A percentile compares a stretch with the other conserved stretches of the same genome.
These are phyloP conservation scores for Athrips mouffetella DNA, from an alignment of 2,888 invertebrate species.

Conservation along the genomic window DNA sequence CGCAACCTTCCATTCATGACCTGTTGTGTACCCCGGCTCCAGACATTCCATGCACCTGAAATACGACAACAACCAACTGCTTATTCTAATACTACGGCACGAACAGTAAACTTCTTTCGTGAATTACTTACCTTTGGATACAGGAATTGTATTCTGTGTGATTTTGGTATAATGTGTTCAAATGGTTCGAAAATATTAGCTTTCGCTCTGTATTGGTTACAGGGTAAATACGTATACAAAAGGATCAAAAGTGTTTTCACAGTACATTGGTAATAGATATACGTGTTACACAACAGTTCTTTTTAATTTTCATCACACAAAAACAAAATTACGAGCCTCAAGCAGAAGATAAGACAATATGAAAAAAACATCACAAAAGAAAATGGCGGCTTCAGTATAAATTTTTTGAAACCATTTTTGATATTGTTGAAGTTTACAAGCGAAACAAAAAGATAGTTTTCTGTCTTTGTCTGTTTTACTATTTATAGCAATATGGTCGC, in stretches of 20 bases:
- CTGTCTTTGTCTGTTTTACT: neutral
- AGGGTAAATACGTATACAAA: constrained; percentile 4
- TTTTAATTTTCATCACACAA: neutral
- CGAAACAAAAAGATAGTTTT: neutral
- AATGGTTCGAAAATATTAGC: no score
- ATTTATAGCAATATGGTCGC: neutral
- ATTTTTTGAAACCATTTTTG: neutral
- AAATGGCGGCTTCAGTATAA: neutral
- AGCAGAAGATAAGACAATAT: neutral
- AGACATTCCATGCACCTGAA: constrained; percentile 66
- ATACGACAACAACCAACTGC: constrained; percentile 18
- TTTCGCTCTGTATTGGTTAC: constrained; percentile 4
- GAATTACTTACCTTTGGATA: neutral
- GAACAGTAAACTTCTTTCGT: neutral
- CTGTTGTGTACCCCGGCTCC: constrained; percentile 32
- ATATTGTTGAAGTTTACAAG: neutral
- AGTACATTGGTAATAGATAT: neutral
- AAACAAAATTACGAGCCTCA: neutral
- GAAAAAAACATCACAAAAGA: constrained; percentile 5
- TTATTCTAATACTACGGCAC: neutral
- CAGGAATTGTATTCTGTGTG: no score
- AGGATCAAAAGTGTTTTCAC: neutral
- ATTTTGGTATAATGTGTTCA: no score
- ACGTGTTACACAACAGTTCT: neutral
- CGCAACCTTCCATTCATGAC: constrained; percentile 14